Percentiles rank a stretch among this genome's conserved stretches.
Evolutionary conservation across 2,113 vertebrate genomes (phyloP).

Genomic region (Percopsis transmontana): DNA sequence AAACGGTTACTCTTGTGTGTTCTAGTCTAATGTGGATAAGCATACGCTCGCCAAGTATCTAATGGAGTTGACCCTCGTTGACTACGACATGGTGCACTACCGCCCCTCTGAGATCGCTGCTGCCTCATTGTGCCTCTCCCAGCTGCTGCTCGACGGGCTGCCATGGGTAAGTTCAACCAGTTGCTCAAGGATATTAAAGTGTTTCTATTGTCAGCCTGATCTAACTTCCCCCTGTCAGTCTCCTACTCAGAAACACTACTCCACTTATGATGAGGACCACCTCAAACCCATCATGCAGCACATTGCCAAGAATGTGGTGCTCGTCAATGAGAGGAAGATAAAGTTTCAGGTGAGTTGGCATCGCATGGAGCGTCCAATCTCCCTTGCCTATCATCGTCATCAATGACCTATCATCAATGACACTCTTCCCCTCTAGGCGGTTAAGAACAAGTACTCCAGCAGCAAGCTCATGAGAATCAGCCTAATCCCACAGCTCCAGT

Average conservation of each 20-base stretch:
- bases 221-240: slow-evolving; percentile 67
- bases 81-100: slow-evolving; percentile 92
- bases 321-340: slow-evolving; percentile 80
- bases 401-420: too few species aligned
- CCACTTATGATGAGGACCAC: slow-evolving; percentile 80
- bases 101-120: slow-evolving; percentile 89
- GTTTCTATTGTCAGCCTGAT: not conserved
- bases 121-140: slow-evolving; percentile 86
- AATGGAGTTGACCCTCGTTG: slow-evolving; percentile 91
- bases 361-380: not conserved
- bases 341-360: slow-evolving; percentile 84
- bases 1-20: too few species aligned
- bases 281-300: slow-evolving; percentile 84
- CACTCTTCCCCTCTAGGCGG: slow-evolving; percentile 73
- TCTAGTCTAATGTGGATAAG: slow-evolving; percentile 83
- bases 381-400: not conserved
- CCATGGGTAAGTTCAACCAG: slow-evolving; percentile 82
- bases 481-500: slow-evolving; percentile 82
- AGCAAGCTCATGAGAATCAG: slow-evolving; percentile 86
- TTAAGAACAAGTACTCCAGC: slow-evolving; percentile 89
- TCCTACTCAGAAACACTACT: slow-evolving; percentile 85
- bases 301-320: slow-evolving; percentile 89
- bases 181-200: too few species aligned
- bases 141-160: slow-evolving; percentile 81
- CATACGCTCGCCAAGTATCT: slow-evolving; percentile 93